Evolutionary conservation across 2,888 invertebrate species (phyloP).

Genomic region (Tenthredo mesomela): DNA sequence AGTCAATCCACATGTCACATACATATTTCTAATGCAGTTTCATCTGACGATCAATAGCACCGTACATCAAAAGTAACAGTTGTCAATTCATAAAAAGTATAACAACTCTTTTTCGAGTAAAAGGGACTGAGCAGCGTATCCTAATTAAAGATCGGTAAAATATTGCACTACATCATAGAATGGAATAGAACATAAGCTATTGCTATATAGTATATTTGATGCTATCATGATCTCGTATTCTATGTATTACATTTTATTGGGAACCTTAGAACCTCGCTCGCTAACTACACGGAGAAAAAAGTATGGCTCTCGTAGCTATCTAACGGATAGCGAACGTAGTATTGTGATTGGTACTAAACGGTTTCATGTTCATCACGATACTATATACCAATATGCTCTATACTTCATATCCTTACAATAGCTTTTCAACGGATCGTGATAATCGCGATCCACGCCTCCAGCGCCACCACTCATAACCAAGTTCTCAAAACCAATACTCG

Average conservation of each 20-base stretch:
- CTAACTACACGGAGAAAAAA: no score
- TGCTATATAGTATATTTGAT: neutral
- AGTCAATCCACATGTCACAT: neutral
- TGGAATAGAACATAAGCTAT: neutral
- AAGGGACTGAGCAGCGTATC: neutral
- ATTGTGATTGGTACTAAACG: no score
- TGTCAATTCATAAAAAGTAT: neutral
- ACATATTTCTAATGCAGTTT: slow-evolving; percentile 15
- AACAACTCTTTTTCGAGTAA: neutral
- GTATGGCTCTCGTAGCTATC: no score
- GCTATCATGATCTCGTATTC: neutral
- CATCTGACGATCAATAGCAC: slow-evolving; percentile 22
- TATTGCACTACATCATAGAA: neutral
- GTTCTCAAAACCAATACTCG: no score
- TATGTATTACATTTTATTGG: neutral
- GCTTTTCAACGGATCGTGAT: no score
- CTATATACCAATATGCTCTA: no score
- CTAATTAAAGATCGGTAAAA: neutral
- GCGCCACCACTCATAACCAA: no score
- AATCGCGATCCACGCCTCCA: no score
- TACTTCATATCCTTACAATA: no score
- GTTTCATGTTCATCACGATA: no score
- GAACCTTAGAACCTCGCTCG: no score
- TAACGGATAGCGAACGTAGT: no score
- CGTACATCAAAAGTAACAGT: neutral